Evolutionary conservation across 2,888 invertebrate species (phyloP).

Genomic region (Malthinus seriepunctatus): DNA sequence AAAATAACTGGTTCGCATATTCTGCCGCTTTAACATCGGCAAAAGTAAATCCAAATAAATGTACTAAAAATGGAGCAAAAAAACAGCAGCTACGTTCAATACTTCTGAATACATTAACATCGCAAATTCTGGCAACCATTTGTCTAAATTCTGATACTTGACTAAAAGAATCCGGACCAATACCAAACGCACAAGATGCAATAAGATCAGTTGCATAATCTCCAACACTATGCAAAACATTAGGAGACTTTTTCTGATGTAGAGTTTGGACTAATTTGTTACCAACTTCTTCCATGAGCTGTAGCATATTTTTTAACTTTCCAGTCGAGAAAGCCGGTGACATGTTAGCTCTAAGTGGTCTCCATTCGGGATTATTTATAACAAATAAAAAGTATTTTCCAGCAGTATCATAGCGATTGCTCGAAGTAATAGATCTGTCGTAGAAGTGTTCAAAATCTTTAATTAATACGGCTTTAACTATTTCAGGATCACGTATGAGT

Average conservation of each 20-base stretch:
- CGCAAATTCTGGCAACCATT: conserved; percentile 45
- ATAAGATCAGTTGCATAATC: conserved; percentile 55
- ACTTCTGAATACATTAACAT: conserved; percentile 36
- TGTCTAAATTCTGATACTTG: conserved; percentile 40
- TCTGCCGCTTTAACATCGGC: conserved; percentile 43
- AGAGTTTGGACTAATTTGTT: background rate
- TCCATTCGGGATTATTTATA: conserved; percentile 57
- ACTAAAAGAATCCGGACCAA: conserved; percentile 49
- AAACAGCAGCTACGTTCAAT: conserved; percentile 39
- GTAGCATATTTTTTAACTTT: conserved; percentile 56
- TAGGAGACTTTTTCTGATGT: conserved; percentile 32
- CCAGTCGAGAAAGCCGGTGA: conserved; percentile 58
- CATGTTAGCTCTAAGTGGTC: conserved; percentile 54
- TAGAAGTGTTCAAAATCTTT: conserved; percentile 55
- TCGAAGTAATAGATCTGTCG: conserved; percentile 52
- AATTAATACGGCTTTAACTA: conserved; percentile 52
- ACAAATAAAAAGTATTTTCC: conserved; percentile 52
- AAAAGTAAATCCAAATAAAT: conserved; percentile 45
- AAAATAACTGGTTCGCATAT: conserved; percentile 47
- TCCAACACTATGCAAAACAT: conserved; percentile 45
- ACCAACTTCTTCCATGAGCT: background rate
- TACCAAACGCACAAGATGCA: conserved; percentile 54
- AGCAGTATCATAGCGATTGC: conserved; percentile 50
- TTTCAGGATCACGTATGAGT: conserved; percentile 51
- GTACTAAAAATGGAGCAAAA: conserved; percentile 45